phyloP scores from a whole-genome alignment of 2,888 invertebrate species.

The Nemoura dubitans region DNA sequence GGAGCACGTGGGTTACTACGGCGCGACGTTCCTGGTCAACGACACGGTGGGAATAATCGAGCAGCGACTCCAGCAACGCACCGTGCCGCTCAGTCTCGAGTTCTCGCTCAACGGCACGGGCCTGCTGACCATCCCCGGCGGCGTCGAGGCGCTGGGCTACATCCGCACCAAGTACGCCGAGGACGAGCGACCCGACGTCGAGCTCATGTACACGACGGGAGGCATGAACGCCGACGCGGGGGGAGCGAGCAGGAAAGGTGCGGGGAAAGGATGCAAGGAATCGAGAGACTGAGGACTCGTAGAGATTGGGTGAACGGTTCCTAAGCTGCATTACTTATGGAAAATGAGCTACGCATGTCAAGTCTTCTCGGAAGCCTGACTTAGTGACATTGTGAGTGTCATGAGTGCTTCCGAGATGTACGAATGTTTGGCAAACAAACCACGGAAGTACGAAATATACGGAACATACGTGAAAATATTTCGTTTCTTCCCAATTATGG shows the following conservation, averaged over 20 bases:
- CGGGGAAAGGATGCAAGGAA: no score
- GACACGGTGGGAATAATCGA: constrained; percentile 58
- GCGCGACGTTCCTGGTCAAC: constrained; percentile 56
- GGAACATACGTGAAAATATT: no score
- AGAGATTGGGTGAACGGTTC: no score
- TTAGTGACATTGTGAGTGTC: no score
- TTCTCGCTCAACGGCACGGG: constrained; percentile 56
- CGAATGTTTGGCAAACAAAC: no score
- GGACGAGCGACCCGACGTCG: constrained; percentile 57
- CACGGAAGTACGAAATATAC: no score
- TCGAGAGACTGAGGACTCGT: no score
- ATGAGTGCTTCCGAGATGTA: no score
- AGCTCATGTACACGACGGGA: constrained; percentile 57
- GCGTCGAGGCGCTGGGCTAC: constrained; percentile 68
- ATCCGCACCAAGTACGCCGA: constrained; percentile 65
- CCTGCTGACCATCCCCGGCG: constrained; percentile 65
- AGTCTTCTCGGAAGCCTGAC: no score
- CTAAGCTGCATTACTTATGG: no score
- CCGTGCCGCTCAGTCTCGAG: background rate
- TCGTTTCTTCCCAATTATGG: no score
- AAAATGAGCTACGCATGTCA: no score
- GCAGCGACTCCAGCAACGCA: constrained; percentile 52
- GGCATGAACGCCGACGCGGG: constrained; percentile 57
- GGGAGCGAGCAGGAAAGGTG: constrained; percentile 32
- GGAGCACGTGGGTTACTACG: constrained; percentile 62